Conservation (phyloP, 2,888 invertebrate genomes). For the Helleia helle region DNA sequence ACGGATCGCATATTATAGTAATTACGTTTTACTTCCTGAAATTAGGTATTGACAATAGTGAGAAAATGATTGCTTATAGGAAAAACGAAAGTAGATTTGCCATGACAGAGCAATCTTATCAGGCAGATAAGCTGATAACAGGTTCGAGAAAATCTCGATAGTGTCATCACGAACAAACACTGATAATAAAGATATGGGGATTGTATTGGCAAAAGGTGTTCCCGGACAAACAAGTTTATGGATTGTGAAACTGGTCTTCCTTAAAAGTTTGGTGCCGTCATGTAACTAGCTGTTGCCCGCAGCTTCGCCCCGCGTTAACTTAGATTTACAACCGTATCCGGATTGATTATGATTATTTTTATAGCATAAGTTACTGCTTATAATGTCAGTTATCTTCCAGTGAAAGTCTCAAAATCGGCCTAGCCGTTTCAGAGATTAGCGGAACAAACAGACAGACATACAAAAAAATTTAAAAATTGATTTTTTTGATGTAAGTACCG, state of each 20-base stretch:
- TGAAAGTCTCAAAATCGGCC: no score
- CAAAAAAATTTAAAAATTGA: no score
- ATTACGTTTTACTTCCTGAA: background rate
- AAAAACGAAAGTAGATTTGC: conserved; percentile 10
- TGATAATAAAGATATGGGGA: conserved; percentile 7
- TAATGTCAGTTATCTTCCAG: no score
- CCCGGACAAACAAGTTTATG: conserved; percentile 4
- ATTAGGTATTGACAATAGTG: background rate
- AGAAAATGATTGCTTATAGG: conserved; percentile 6
- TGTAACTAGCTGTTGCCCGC: no score
- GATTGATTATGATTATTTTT: no score
- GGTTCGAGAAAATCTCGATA: conserved; percentile 20
- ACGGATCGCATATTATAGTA: background rate
- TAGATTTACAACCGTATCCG: no score
- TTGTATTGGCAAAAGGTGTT: background rate
- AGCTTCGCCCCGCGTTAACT: no score
- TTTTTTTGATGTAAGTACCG: no score
- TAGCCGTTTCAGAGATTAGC: no score
- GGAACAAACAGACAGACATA: no score
- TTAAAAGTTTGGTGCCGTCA: background rate
- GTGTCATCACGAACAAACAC: conserved; percentile 10
- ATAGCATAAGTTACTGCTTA: no score
- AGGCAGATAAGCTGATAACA: conserved; percentile 16
- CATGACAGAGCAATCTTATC: conserved; percentile 14
- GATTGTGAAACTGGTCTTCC: background rate